Evolutionary conservation across 2,888 invertebrate species (phyloP).

Genomic region (Marasmarcha lunaedactyla): DNA sequence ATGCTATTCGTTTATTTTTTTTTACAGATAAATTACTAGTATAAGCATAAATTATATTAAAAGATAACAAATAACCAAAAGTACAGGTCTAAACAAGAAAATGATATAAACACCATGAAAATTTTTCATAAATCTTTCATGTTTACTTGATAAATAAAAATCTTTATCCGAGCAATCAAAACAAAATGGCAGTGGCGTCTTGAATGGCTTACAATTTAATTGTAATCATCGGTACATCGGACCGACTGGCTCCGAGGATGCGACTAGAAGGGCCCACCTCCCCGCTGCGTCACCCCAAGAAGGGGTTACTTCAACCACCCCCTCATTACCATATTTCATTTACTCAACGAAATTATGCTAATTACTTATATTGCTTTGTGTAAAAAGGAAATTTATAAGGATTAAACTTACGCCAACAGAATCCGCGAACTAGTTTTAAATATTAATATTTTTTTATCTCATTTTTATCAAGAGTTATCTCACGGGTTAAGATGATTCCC

Average conservation of each 20-base stretch:
- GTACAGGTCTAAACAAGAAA: no score
- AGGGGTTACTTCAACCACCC: constrained; percentile 41
- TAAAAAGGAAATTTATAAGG: constrained; percentile 72
- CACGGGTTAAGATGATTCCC: constrained; percentile 37
- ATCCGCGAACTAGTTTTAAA: constrained; percentile 35
- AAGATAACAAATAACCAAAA: no score
- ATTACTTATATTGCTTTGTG: constrained; percentile 72
- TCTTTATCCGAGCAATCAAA: constrained; percentile 38
- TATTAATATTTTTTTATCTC: constrained; percentile 29
- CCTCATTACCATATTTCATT: constrained; percentile 72
- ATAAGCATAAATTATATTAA: no score
- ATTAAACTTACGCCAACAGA: constrained; percentile 59
- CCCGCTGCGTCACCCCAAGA: constrained; percentile 32
- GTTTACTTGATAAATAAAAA: no score
- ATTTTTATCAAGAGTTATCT: constrained; percentile 32
- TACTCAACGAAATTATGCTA: constrained; percentile 72
- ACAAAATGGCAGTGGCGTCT: constrained; percentile 48
- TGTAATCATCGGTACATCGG: constrained; percentile 67
- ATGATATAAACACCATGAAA: no score
- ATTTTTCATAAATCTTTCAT: no score
- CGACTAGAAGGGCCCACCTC: constrained; percentile 42
- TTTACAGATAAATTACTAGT: no score
- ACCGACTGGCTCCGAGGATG: constrained; percentile 63
- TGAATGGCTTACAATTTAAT: constrained; percentile 62
- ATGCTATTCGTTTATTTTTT: no score